Evolutionary conservation across 2,888 invertebrate genomes (phyloP), one percentile per base, ranked within the genome.

Genomic region (Sipha maydis): DNA sequence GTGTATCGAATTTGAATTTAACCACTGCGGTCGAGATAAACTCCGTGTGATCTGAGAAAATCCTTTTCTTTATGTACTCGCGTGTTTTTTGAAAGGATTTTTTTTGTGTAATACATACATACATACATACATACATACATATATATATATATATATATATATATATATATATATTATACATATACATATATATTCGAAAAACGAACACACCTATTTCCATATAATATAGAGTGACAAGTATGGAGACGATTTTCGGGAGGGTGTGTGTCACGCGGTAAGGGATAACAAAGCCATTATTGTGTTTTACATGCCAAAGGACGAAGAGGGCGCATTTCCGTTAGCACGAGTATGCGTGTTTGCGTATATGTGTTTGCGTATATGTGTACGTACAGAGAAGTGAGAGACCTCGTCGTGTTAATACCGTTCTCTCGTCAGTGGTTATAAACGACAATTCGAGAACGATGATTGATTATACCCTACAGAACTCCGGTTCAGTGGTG

Each of bases 371-470:
- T n/a, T n/a, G 67, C 11, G 69, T 69, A n/a, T 3, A 11, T 11
- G n/a, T 7, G 71, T 14, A 9, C 17, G 28, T 28, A 71, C 71
- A 17, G 71, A 69, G 73, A n/a, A 75, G n/a, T 8, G 71, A 34
- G 75, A 34, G 67, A 78, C 41, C 48, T 54, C 56, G 75, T 31
- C 28, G 31, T n/a, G 31, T n/a, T 78, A 85, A 69, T 78, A 48
- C 85, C 78, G 48, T 85, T 85, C 85, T 85, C 85, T 85, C 85
- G 85, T 85, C 85, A 76, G 75, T 48, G 41, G 80, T 88, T 75
- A 79, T 56, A 75, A 71, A 80, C 88, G 80, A 88, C 88, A 82
- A 75, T 88, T 82, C 88, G 79, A 79, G 86, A 79, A 79, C 80
- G 88, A 88, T 88, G 88, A 88, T 88, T 88, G 88, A 88, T 88